Conservation (phyloP, 2,888 invertebrate genomes). For the Pristionchus exspectatus region DNA sequence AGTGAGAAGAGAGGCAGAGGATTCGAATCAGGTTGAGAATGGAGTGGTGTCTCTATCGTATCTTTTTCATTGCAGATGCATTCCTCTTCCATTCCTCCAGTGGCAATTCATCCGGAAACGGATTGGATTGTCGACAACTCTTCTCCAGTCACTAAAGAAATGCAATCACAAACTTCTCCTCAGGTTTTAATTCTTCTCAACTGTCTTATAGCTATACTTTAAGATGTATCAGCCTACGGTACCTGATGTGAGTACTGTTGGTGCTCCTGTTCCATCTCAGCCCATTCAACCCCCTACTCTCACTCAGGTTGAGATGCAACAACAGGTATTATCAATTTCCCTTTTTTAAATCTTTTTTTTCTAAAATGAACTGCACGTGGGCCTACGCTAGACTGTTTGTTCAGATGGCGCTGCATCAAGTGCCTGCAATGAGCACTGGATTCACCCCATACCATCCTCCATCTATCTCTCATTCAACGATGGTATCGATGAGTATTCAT, state of each 20-base stretch:
- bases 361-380: background rate
- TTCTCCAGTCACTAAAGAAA: background rate
- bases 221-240: background rate
- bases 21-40: background rate
- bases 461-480: too few relatives aligned
- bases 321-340: too few relatives aligned
- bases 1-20: conserved; percentile 15
- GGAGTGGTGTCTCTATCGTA: background rate
- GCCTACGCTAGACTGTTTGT: background rate
- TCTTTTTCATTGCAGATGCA: background rate
- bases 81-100: background rate
- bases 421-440: background rate
- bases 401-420: background rate
- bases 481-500: too few relatives aligned
- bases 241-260: too few relatives aligned
- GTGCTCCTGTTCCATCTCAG: too few relatives aligned
- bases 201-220: background rate
- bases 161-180: background rate
- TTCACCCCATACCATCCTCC: background rate
- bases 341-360: too few relatives aligned
- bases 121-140: background rate
- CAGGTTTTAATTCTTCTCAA: background rate
- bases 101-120: background rate
- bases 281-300: too few relatives aligned
- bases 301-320: too few relatives aligned